Evolutionary conservation across 2,797 vertebrate species (phyloP).

Genomic region (Helarctos malayanus): DNA sequence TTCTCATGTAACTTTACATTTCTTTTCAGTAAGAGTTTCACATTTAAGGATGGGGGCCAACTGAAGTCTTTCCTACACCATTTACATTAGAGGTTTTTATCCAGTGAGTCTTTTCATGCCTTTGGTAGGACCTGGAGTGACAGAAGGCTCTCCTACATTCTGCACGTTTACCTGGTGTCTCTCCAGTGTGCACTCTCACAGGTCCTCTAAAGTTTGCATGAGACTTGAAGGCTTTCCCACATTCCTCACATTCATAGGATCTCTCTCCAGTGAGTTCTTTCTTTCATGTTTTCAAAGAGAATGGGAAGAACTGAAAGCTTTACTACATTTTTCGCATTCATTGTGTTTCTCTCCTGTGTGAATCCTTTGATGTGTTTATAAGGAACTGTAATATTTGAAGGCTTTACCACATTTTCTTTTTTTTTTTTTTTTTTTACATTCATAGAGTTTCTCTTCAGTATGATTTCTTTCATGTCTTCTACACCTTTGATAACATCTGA

Average conservation of each 20-base stretch:
- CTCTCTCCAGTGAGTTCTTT: background rate
- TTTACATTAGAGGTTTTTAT: background rate
- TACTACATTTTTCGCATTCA: background rate
- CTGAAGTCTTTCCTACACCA: background rate
- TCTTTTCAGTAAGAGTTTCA: background rate
- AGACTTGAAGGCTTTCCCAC: background rate
- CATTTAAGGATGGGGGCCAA: background rate
- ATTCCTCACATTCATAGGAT: background rate
- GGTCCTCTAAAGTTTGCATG: background rate
- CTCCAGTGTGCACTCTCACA: background rate
- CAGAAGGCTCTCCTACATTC: conserved; percentile 42
- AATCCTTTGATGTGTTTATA: background rate
- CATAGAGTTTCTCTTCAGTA: background rate
- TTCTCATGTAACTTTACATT: conserved; percentile 6
- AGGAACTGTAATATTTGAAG: background rate
- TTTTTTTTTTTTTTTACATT: background rate
- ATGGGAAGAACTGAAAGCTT: background rate
- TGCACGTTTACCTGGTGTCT: background rate
- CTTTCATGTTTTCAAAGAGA: background rate
- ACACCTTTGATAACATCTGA: background rate
- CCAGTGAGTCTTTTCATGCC: conserved; percentile 10
- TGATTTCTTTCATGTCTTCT: background rate
- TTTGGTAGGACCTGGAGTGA: background rate
- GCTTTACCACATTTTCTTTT: background rate
- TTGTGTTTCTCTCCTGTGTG: background rate